Percentiles rank a stretch among this genome's conserved stretches.
Conservation (phyloP, 1,140 invertebrate species). For the Ceratina calcarata region DNA sequence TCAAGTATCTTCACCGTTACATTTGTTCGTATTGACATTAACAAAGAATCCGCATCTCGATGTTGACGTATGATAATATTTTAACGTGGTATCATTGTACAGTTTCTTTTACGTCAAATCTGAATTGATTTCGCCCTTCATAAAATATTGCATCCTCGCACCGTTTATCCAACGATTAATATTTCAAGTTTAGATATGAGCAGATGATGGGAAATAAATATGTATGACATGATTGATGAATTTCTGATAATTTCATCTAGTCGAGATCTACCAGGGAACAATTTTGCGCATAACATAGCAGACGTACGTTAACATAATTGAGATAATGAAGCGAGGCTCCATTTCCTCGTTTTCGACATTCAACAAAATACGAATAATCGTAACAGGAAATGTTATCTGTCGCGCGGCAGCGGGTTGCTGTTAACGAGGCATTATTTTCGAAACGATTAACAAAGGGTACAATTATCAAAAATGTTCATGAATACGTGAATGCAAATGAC, state of each 20-base stretch:
- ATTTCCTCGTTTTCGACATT: background rate
- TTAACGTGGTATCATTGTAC: too few species aligned
- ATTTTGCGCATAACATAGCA: background rate
- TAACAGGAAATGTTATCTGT: background rate
- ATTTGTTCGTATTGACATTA: background rate
- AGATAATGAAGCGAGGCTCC: background rate
- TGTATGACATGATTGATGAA: too few species aligned
- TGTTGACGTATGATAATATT: too few species aligned
- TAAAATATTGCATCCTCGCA: too few species aligned
- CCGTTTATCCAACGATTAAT: too few species aligned
- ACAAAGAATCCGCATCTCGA: background rate
- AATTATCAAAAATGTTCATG: conserved; percentile 9
- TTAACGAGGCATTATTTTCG: conserved; percentile 4
- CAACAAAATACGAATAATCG: background rate
- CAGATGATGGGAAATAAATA: too few species aligned
- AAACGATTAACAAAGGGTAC: background rate
- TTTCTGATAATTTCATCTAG: too few species aligned
- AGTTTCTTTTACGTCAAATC: too few species aligned
- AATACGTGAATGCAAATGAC: background rate
- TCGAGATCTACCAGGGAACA: too few species aligned
- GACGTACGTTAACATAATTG: background rate
- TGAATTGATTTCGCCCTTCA: too few species aligned
- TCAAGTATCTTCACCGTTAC: background rate
- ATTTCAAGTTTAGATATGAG: too few species aligned
- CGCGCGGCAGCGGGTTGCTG: too few species aligned